These are phyloP conservation scores for Limnothrissa miodon DNA, from an alignment of 2,113 vertebrate genomes.

Conservation along the genomic window DNA sequence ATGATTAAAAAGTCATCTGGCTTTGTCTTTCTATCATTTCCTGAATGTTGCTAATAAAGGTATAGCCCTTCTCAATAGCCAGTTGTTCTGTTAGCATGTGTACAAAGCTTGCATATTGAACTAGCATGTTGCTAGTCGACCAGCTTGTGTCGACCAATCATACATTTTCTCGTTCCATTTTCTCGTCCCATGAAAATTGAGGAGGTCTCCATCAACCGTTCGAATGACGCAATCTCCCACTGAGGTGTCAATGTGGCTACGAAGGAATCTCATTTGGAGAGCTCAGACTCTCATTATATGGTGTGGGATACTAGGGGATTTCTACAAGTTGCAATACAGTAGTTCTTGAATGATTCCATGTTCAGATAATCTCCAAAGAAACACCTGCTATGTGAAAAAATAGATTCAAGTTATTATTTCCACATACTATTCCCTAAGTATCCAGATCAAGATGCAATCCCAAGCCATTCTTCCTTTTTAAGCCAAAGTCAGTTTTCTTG, in stretches of 20 bases:
- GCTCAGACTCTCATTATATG: not conserved
- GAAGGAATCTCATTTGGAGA: not conserved
- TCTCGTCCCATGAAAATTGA: no score
- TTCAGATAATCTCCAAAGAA: not conserved
- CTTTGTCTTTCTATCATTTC: no score
- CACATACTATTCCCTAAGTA: not conserved
- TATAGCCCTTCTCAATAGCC: no score
- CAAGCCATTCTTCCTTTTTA: not conserved
- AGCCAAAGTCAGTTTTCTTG: not conserved
- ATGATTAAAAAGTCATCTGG: no score
- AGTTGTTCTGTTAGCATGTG: no score
- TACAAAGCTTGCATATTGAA: no score
- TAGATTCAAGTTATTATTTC: not conserved
- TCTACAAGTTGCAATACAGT: not conserved
- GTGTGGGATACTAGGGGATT: not conserved
- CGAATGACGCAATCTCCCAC: not conserved
- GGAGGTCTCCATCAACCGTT: no score
- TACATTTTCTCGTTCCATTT: no score
- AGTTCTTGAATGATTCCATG: not conserved
- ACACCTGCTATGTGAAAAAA: not conserved
- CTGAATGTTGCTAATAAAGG: no score
- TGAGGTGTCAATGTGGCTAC: not conserved
- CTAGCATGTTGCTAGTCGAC: no score
- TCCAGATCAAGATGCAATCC: not conserved
- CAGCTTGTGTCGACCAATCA: no score